phyloP scores from a whole-genome alignment of 92 coral and sea anemone genomes.

The Epizoanthus rinbou region DNA sequence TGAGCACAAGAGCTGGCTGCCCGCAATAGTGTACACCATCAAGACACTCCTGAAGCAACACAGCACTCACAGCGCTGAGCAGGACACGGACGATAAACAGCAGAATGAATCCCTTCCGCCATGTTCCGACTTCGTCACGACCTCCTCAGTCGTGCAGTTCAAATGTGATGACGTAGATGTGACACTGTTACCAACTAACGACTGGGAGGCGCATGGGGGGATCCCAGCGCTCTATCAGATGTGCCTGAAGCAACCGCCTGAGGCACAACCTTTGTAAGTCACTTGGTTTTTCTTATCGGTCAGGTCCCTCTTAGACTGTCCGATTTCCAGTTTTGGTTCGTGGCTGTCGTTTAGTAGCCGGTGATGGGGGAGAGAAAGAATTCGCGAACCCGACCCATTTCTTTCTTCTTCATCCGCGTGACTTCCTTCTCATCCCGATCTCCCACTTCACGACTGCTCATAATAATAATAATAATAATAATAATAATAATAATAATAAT shows the following conservation, averaged over 20 bases:
- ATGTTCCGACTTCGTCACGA: constrained; percentile 87
- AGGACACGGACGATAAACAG: constrained; percentile 40
- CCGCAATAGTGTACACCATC: constrained; percentile 89
- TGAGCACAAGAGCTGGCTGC: constrained; percentile 95
- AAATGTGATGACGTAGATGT: constrained; percentile 84
- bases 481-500: no score
- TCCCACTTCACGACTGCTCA: not conserved
- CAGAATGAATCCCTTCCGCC: constrained; percentile 63
- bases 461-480: no score
- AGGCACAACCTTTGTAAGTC: constrained; percentile 80
- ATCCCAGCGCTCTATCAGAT: constrained; percentile 83
- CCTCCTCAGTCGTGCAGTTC: constrained; percentile 78
- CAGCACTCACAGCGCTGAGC: constrained; percentile 39
- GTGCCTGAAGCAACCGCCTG: constrained; percentile 77
- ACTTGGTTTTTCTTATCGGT: not conserved
- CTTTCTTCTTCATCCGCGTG: not conserved
- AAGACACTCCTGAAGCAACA: constrained; percentile 89
- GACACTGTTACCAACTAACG: constrained; percentile 79
- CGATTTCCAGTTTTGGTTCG: no score
- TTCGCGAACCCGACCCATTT: no score
- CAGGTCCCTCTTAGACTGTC: not conserved
- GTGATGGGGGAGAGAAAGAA: not conserved
- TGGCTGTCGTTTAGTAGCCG: not conserved
- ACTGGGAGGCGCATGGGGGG: constrained; percentile 96
- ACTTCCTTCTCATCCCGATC: not conserved